Percentiles rank a stretch among this genome's conserved stretches.
Evolutionary conservation across 1,140 invertebrate genomes (phyloP).

Genomic region (Holotrichia oblita): DNA sequence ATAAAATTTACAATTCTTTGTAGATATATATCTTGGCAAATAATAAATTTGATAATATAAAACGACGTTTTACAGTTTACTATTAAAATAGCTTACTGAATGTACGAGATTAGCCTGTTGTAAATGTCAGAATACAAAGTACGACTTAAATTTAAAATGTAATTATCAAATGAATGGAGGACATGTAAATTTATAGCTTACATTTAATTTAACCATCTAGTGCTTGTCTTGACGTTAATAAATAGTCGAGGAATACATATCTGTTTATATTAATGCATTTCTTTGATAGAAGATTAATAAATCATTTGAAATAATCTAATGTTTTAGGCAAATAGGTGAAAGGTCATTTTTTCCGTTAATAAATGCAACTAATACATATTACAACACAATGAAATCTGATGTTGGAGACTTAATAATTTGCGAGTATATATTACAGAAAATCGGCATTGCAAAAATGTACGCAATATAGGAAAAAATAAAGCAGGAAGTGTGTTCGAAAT

Average conservation of each 20-base stretch:
- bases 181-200: neutral
- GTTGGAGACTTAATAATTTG: no score
- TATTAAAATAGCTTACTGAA: neutral
- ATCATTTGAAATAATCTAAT: no score
- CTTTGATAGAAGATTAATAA: no score
- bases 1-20: no score
- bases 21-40: no score
- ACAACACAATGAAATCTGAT: no score
- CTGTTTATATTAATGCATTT: no score
- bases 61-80: neutral
- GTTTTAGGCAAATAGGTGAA: neutral
- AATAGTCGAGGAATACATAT: neutral
- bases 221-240: neutral
- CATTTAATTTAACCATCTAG: neutral
- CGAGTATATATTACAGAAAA: neutral
- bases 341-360: no score
- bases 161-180: neutral
- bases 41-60: no score
- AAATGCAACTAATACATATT: no score
- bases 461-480: neutral
- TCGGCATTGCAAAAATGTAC: neutral
- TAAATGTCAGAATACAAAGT: slow-evolving; percentile 16
- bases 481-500: neutral
- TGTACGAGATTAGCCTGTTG: neutral
- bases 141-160: slow-evolving; percentile 24